phyloP scores from a whole-genome alignment of 1,140 invertebrate genomes.

The Trachymyrmex cornetzi region DNA sequence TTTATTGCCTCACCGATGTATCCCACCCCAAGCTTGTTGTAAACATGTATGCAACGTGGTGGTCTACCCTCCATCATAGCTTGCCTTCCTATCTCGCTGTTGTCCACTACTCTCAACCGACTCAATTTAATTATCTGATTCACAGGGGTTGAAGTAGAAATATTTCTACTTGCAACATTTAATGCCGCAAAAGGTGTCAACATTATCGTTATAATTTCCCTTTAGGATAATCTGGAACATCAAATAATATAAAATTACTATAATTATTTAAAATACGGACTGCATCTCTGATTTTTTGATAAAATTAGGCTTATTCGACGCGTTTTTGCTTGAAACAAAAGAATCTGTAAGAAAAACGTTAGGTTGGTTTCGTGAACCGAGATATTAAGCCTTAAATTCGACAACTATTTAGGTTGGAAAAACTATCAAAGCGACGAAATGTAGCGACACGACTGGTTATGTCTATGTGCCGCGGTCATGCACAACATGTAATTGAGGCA shows the following conservation, averaged over 20 bases:
- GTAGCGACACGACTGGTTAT: no score
- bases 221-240: conserved; percentile 19
- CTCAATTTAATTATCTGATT: conserved; percentile 91
- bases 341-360: no score
- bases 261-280: no score
- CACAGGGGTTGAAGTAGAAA: conserved; percentile 88
- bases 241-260: background rate
- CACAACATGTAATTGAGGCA: no score
- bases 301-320: no score
- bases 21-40: conserved; percentile 92
- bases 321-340: no score
- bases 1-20: conserved; percentile 87
- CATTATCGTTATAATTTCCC: background rate
- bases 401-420: no score
- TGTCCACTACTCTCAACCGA: conserved; percentile 97
- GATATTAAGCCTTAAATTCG: no score
- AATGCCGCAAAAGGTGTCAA: background rate
- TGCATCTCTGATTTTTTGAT: no score
- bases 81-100: conserved; percentile 96
- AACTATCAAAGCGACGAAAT: no score
- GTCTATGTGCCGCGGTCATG: no score
- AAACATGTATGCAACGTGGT: conserved; percentile 95
- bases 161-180: conserved; percentile 76
- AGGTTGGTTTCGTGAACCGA: no score
- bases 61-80: conserved; percentile 97